These are phyloP conservation scores for Phainopepla nitens DNA, from an alignment of 2,113 vertebrate genomes.

Conservation along the genomic window DNA sequence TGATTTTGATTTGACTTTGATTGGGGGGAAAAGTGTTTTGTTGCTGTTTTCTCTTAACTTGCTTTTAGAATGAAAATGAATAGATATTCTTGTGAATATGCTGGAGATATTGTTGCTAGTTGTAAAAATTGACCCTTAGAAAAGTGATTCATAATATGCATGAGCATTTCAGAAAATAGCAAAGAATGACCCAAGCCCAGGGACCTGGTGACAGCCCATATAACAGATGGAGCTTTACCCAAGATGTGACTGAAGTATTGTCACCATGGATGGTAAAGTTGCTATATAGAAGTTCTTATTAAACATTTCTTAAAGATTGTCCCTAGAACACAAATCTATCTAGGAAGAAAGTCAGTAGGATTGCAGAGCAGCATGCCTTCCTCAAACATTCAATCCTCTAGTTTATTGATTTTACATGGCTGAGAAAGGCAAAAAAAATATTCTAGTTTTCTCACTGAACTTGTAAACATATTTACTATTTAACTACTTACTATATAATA, in stretches of 20 bases:
- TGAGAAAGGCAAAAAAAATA: neutral
- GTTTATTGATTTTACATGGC: neutral
- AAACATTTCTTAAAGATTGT: neutral
- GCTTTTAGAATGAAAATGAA: neutral
- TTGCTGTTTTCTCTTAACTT: neutral
- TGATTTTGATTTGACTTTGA: neutral
- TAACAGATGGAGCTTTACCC: neutral
- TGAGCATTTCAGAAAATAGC: neutral
- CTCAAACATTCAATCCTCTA: neutral
- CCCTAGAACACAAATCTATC: neutral
- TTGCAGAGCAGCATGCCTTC: neutral
- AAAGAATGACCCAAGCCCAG: neutral
- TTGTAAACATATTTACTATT: neutral
- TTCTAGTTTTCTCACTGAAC: neutral
- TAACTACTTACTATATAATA: neutral
- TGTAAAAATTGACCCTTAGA: neutral
- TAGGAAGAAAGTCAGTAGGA: neutral
- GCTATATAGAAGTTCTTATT: neutral
- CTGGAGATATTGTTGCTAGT: neutral
- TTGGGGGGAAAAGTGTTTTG: fast-evolving
- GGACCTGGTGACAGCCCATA: neutral
- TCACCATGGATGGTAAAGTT: neutral
- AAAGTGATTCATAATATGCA: neutral
- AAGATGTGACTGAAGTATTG: neutral
- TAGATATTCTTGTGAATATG: neutral